Conservation (phyloP, 2,797 vertebrate genomes). For the Muraenolepis orangiensis region DNA sequence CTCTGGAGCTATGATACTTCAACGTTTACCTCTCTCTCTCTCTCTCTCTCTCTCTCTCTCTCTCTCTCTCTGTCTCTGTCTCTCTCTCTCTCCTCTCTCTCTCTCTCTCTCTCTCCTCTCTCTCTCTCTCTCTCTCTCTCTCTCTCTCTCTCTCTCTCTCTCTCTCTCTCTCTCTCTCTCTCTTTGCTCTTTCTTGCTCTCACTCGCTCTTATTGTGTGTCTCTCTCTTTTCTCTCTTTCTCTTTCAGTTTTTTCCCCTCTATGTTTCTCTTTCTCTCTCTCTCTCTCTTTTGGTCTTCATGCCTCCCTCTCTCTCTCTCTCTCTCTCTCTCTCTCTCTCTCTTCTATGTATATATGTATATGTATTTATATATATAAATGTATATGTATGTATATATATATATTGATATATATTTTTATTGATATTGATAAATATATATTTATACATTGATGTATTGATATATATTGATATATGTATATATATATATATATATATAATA, state of each 20-base stretch:
- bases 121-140: not conserved
- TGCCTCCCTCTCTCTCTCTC: not conserved
- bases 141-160: not conserved
- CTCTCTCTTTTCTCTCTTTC: not conserved
- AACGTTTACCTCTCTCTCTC: conserved; percentile 43
- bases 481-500: too few relatives aligned
- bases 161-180: not conserved
- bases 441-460: too few relatives aligned
- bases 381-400: too few relatives aligned
- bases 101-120: not conserved
- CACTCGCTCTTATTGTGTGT: too few relatives aligned
- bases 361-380: too few relatives aligned
- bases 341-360: not conserved
- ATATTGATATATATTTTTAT: too few relatives aligned
- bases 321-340: not conserved
- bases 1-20: conserved; percentile 53
- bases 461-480: too few relatives aligned
- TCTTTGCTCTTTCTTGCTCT: not conserved
- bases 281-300: not conserved
- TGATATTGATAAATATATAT: too few relatives aligned
- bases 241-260: not conserved
- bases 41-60: conserved; percentile 28
- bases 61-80: conserved; percentile 16
- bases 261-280: not conserved
- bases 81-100: conserved; percentile 2